These are phyloP conservation scores for Mus pahari DNA, from an alignment of 2,113 vertebrate genomes.

Conservation along the genomic window DNA sequence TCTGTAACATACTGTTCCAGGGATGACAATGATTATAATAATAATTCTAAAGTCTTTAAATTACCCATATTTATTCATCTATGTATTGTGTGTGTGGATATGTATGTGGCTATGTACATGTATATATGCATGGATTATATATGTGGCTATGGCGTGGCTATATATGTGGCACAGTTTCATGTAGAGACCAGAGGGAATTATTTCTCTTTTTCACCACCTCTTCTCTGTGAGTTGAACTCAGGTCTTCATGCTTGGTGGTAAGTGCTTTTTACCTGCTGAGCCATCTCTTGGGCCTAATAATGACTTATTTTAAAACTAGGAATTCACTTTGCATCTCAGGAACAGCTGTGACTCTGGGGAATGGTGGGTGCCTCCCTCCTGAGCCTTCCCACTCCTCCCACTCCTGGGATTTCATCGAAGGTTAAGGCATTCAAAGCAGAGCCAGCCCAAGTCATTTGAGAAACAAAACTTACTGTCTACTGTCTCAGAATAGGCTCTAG, in stretches of 20 bases:
- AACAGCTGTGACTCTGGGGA: rapidly evolving
- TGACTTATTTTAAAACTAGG: not conserved
- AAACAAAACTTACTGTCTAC: not conserved
- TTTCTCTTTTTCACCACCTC: not conserved
- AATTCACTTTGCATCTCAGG: not conserved
- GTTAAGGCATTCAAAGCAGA: not conserved
- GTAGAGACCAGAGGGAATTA: not conserved
- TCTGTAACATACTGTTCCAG: not conserved
- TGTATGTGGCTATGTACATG: not conserved
- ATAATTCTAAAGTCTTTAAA: not conserved
- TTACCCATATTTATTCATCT: not conserved
- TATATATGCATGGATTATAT: not conserved
- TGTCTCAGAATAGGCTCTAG: not conserved
- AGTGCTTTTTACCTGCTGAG: not conserved
- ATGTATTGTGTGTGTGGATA: not conserved
- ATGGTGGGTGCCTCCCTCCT: rapidly evolving
- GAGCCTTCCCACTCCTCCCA: not conserved
- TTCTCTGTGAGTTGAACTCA: not conserved
- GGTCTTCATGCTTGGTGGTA: not conserved
- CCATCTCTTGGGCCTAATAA: not conserved
- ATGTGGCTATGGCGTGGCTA: too few relatives aligned
- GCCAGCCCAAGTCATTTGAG: not conserved
- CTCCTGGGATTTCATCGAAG: not conserved
- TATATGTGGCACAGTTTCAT: not conserved
- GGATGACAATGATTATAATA: not conserved